Evolutionary conservation across 2,797 vertebrate species (phyloP), one percentile per base, ranked within the genome.

Genomic region (Loriculus beryllinus): DNA sequence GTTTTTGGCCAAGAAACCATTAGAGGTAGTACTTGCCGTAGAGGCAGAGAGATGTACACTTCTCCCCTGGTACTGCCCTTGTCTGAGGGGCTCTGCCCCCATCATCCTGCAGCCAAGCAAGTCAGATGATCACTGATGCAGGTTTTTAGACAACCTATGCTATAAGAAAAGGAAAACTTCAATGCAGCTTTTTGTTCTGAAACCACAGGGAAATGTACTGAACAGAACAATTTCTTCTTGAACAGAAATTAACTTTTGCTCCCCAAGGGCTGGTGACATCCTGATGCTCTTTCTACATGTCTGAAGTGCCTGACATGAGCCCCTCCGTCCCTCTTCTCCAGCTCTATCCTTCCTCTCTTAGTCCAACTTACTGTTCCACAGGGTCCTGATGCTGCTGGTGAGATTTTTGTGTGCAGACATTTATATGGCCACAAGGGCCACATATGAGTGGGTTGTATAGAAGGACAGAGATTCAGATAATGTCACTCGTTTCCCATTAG

Each of bases 381-480:
- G 45, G 7, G 26, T 18, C 31, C 37, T 7, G 5, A 19, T 40
- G 35, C 2, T 10, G 15, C 42, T 52, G 28, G 5, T 1, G 23
- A 37, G 65, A 43, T 15, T 59, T n/a, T n/a, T 33, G 13, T 22
- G n/a, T 14, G 63, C 31, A 12, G 1, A 0, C 1, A 1, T 43
- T 47, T 64, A 10, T 4, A 3, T 2, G 23, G 42, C 26, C 29
- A 28, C 6, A 6, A 33, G 1, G 5, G 49, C n/a, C 1, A 1
- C 3, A 2, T 39, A 33, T 0, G 1, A 54, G 21, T 8, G 17
- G 33, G 10, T 5, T 37, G 9, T 33, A 49, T 14, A 74, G 62
- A 77, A 75, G 28, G 31, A 8, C 62, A 62, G 37, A 71, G 22
- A 42, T 28, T 45, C n/a, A 14, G 45, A 23, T 2, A 26, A 13